Base-by-base conservation (phyloP, 2,113 vertebrate genomes). In the Pao palembangensis region DNA sequence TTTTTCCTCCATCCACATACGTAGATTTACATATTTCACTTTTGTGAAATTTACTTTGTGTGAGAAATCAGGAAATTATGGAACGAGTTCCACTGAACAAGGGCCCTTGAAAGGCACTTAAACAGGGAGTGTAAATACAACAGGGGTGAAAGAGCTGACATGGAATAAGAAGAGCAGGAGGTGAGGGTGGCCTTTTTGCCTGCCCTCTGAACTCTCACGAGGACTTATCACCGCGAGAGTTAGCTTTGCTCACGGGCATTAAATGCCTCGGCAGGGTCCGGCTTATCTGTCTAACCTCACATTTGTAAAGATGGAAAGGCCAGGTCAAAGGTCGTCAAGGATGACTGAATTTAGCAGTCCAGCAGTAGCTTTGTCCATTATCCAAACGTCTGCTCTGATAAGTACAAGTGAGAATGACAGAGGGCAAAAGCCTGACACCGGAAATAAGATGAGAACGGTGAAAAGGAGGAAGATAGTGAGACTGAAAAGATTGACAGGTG, bases 221-320 rank as follows among this genome's bases (percentile, higher is more conserved):
- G 65, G 72, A 87, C 82, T 91, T 90, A 91, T 90, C 90, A 89
- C 79, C 42, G 47, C 54, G 31, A 87, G 76, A 87, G 58, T 77
- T 70, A 81, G 81, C 73, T 70, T 84, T 59, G 85, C 75, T 86
- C 74, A 72, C 76, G 81, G 80, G 85, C 80, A 80, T 61, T 76
- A 85, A 83, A 86, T 85, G 69, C 62, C 73, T 71, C 74, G 79
- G 76, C 64, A 80, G 80, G 73, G 82, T 76, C 70, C 12, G 18
- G 87, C 87, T 88, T 89, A 90, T 90, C 90, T 90, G 60, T 61
- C 62, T 78, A 84, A 82, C 78, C 83, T 80, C 84, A 84, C 73
- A 81, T 87, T 87, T 89, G 87, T 89, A 88, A 89, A 90, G 90
- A 90, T 89, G 87, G 83, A 87, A 84, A 88, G 85, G 78, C 51